Conservation (phyloP, 2,888 invertebrate species). For the Scaptomyza polygonia region DNA sequence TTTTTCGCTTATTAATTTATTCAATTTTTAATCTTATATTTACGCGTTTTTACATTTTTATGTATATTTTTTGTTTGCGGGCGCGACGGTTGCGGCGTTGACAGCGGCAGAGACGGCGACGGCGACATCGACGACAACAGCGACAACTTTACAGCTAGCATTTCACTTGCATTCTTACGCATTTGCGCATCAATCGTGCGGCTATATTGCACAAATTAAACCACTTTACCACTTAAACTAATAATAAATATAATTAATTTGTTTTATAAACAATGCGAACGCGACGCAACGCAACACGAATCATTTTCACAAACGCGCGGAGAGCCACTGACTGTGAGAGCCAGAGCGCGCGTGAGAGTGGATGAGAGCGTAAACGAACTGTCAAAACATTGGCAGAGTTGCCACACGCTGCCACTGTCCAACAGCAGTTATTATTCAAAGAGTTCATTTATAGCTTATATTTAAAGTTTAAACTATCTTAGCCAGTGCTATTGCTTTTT, state of each 20-base stretch:
- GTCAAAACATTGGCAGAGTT: constrained; percentile 66
- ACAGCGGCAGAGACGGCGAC: constrained; percentile 33
- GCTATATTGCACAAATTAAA: constrained; percentile 47
- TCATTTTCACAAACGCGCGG: constrained; percentile 61
- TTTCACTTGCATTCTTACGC: constrained; percentile 37
- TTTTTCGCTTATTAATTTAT: constrained; percentile 21
- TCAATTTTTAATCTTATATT: constrained; percentile 34
- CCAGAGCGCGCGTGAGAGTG: constrained; percentile 19
- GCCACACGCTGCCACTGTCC: constrained; percentile 37
- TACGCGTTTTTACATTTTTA: constrained; percentile 27
- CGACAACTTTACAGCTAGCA: constrained; percentile 34
- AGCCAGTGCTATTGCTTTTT: background rate
- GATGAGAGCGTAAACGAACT: constrained; percentile 54
- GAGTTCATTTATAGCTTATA: constrained; percentile 11
- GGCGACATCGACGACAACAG: constrained; percentile 25
- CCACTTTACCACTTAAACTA: constrained; percentile 54
- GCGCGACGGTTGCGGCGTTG: constrained; percentile 49
- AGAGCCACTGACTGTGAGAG: constrained; percentile 58
- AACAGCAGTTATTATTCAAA: constrained; percentile 48
- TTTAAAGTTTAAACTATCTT: constrained; percentile 4
- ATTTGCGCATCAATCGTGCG: constrained; percentile 15
- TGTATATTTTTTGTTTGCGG: constrained; percentile 53
- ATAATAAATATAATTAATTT: constrained; percentile 60
- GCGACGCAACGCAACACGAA: constrained; percentile 70
- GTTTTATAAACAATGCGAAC: constrained; percentile 64